These are phyloP conservation scores for Smithornis capensis DNA, from an alignment of 2,113 vertebrate species.

Conservation along the genomic window DNA sequence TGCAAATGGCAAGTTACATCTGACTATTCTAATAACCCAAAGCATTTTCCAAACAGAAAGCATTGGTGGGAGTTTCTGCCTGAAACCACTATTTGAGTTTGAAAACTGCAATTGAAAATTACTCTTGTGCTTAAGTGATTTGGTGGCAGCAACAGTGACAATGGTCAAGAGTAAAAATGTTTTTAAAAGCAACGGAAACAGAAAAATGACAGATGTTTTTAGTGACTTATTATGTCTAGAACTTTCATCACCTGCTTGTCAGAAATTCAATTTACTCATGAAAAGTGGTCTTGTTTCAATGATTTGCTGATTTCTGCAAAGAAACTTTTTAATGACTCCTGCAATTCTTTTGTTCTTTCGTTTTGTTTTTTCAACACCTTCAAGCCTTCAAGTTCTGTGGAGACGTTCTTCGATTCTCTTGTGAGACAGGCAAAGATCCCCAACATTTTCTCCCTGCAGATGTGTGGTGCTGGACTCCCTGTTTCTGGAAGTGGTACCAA, in stretches of 20 bases:
- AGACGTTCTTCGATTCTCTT: constrained; percentile 93
- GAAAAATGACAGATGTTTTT: not conserved
- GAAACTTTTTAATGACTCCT: not conserved
- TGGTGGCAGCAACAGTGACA: not conserved
- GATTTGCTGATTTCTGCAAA: not conserved
- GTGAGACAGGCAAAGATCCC: constrained; percentile 87
- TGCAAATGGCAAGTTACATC: not conserved
- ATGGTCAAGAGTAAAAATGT: not conserved
- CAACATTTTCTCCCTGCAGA: constrained; percentile 94
- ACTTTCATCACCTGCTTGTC: not conserved
- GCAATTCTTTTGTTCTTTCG: not conserved
- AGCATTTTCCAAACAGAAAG: not conserved
- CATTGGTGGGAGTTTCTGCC: not conserved
- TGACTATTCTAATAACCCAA: not conserved
- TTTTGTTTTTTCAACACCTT: not conserved
- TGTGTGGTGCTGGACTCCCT: constrained; percentile 90
- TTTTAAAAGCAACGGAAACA: not conserved
- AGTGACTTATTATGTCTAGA: not conserved
- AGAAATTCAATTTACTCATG: not conserved
- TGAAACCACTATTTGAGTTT: not conserved
- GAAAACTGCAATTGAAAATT: not conserved
- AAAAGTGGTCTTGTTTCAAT: not conserved
- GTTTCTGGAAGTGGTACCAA: constrained; percentile 74
- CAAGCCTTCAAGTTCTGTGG: constrained; percentile 92
- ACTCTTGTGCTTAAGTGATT: not conserved